Conservation (phyloP, 2,888 invertebrate species). For the Ectropis crepuscularia region DNA sequence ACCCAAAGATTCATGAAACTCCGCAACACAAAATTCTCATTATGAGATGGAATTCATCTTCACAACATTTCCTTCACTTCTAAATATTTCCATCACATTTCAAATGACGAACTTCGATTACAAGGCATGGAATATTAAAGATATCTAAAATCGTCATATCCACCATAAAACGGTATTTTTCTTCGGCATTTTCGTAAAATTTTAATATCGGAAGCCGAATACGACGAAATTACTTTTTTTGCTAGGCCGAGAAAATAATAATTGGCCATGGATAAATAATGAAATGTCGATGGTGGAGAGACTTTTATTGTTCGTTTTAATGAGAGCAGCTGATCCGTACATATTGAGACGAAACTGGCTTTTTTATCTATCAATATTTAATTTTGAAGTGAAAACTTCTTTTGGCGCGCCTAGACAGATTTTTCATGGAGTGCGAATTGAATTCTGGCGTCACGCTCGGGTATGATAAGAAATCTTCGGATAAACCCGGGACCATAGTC, state of each 20-base stretch:
- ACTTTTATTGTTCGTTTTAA: neutral
- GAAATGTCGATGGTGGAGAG: neutral
- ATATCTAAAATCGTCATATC: slow-evolving; percentile 26
- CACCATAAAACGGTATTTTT: slow-evolving; percentile 10
- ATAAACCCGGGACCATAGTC: no score
- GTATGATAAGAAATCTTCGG: no score
- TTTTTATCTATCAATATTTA: no score
- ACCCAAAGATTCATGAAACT: no score
- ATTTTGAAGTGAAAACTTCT: no score
- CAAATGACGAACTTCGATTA: slow-evolving; percentile 21
- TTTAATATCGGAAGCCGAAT: slow-evolving; percentile 18
- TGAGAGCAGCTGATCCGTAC: no score
- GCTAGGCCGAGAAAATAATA: slow-evolving; percentile 22
- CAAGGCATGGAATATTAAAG: slow-evolving; percentile 12
- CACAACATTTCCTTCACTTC: slow-evolving; percentile 1
- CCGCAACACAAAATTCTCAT: no score
- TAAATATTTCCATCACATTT: slow-evolving; percentile 7
- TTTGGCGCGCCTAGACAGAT: no score
- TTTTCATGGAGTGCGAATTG: no score
- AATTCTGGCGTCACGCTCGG: no score
- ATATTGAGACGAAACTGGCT: no score
- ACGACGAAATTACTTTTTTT: slow-evolving; percentile 21
- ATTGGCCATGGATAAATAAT: slow-evolving; percentile 13
- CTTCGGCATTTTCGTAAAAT: slow-evolving; percentile 15
- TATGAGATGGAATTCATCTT: neutral